Conservation (phyloP, 2,797 vertebrate genomes). For the Danio tinwini region DNA sequence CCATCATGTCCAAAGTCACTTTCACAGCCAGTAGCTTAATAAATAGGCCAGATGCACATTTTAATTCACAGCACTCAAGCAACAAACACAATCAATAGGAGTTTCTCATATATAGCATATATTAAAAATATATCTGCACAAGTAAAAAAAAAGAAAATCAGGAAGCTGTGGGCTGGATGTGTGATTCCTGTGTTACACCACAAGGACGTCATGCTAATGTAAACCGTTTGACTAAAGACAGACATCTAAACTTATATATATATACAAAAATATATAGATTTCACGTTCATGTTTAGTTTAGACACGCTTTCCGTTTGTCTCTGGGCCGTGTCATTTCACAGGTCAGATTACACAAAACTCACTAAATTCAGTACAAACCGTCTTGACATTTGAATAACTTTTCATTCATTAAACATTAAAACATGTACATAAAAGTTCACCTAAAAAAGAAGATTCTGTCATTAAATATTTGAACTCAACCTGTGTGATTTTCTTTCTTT, state of each 20-base stretch:
- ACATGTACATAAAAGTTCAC: too few species aligned
- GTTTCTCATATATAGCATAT: not conserved
- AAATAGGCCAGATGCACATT: not conserved
- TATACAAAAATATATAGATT: not conserved
- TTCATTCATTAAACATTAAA: too few species aligned
- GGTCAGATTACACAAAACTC: not conserved
- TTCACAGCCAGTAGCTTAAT: not conserved
- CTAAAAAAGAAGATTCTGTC: too few species aligned
- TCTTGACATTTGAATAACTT: not conserved
- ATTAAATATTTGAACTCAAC: too few species aligned
- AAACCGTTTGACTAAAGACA: not conserved
- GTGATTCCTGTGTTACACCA: not conserved
- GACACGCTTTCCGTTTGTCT: not conserved
- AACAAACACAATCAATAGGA: conserved; percentile 5
- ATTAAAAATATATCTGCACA: too few species aligned
- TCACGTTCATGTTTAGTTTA: not conserved
- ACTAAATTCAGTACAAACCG: not conserved
- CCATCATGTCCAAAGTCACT: not conserved
- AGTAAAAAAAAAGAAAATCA: not conserved
- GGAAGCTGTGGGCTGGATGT: conserved; percentile 18
- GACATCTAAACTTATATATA: not conserved
- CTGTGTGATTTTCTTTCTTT: too few species aligned
- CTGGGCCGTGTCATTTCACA: not conserved
- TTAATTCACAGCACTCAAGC: not conserved
- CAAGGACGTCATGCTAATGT: not conserved